Percentiles rank a stretch among this genome's conserved stretches.
phyloP scores from a whole-genome alignment of 2,113 vertebrate genomes.

The Mirounga angustirostris region DNA sequence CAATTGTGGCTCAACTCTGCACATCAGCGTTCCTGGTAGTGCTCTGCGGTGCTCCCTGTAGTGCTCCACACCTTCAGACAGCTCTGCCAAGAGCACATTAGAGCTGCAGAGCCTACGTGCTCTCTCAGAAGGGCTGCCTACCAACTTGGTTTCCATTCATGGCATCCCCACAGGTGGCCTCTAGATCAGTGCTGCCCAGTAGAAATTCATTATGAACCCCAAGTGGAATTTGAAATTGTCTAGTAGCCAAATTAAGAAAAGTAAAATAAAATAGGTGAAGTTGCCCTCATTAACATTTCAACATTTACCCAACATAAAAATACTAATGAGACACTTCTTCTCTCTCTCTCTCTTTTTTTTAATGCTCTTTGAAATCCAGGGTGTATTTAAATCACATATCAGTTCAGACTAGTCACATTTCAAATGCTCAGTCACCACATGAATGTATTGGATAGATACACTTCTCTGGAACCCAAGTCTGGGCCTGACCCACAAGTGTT shows the following conservation, averaged over 20 bases:
- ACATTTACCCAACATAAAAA: neutral
- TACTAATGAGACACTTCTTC: neutral
- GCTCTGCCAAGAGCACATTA: neutral
- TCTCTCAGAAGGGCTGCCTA: neutral
- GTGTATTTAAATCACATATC: no score
- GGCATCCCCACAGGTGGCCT: neutral
- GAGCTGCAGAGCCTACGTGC: fast-evolving
- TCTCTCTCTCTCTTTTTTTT: neutral
- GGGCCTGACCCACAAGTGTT: neutral
- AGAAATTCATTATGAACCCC: neutral
- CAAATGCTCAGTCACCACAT: neutral
- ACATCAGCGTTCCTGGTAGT: fast-evolving
- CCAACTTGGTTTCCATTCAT: neutral
- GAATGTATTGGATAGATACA: no score
- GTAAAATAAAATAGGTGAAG: neutral
- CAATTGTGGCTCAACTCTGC: neutral
- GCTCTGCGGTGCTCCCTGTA: no score
- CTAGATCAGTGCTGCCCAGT: neutral
- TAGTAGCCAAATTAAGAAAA: neutral
- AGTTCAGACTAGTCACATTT: neutral
- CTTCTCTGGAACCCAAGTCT: neutral
- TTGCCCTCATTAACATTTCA: neutral
- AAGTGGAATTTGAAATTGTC: neutral
- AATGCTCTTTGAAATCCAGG: neutral
- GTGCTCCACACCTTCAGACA: neutral